These are phyloP conservation scores for Aleiodes sp. DNA, from an alignment of 1,140 invertebrate species.

Conservation along the genomic window DNA sequence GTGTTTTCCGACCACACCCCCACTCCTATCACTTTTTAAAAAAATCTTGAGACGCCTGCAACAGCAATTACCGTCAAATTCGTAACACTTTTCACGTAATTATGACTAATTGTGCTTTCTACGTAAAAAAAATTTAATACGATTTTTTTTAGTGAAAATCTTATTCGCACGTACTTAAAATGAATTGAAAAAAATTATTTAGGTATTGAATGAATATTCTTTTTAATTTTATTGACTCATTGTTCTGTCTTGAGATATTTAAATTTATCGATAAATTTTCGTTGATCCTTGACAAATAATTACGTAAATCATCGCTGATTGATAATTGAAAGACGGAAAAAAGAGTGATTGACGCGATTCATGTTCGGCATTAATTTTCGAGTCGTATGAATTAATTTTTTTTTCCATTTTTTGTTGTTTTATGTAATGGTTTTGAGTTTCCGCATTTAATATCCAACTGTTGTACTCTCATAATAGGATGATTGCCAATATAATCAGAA, in stretches of 20 bases:
- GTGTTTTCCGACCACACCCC: background rate
- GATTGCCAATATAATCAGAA: background rate
- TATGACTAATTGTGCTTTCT: too few relatives aligned
- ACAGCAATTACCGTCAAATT: too few relatives aligned
- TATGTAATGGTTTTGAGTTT: background rate
- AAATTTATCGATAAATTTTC: too few relatives aligned
- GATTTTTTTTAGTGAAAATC: too few relatives aligned
- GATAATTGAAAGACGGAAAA: background rate
- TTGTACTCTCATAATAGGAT: background rate
- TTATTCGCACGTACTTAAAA: too few relatives aligned
- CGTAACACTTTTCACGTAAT: too few relatives aligned
- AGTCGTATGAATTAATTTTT: too few relatives aligned
- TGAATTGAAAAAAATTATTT: too few relatives aligned
- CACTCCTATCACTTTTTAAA: background rate
- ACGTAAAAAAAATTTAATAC: too few relatives aligned
- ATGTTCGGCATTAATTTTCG: background rate
- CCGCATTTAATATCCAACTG: background rate
- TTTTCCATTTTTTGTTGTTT: constrained; percentile 9
- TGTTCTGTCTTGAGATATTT: too few relatives aligned
- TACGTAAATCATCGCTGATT: background rate
- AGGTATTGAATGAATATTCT: too few relatives aligned
- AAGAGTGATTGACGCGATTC: background rate
- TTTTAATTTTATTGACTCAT: too few relatives aligned
- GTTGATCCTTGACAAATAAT: background rate
- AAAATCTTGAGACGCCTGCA: background rate